Conservation (phyloP, 1,140 invertebrate genomes). For the Rhyzopertha dominica region DNA sequence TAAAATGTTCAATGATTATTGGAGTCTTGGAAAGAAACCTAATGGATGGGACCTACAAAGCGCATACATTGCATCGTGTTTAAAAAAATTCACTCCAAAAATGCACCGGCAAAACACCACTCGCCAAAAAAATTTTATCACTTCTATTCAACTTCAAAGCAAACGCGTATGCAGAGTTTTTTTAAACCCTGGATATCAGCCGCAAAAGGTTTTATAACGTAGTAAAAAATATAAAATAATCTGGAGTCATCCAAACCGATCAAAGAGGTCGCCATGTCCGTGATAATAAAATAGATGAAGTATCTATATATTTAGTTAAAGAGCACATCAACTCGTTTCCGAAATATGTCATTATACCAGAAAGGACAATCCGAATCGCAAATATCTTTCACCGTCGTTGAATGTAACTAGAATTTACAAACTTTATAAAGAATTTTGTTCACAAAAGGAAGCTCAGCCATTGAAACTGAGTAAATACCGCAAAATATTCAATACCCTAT, state of each 20-base stretch:
- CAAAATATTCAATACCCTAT: conserved; percentile 8
- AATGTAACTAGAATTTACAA: neutral
- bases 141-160: neutral
- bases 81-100: too few species aligned
- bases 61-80: too few species aligned
- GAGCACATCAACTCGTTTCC: neutral
- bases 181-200: neutral
- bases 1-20: too few species aligned
- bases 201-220: neutral
- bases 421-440: neutral
- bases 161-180: neutral
- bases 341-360: neutral
- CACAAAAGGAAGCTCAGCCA: neutral
- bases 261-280: neutral
- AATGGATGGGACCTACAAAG: too few species aligned
- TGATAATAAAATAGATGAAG: neutral
- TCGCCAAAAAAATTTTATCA: neutral
- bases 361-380: neutral
- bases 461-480: neutral
- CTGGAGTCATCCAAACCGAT: neutral
- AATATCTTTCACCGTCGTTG: neutral
- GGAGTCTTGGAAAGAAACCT: too few species aligned
- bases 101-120: too few species aligned
- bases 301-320: too few species aligned
- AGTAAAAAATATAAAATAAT: conserved; percentile 1